Evolutionary conservation across 2,797 vertebrate genomes (phyloP).

Genomic region (Stomatorhinus walkeri): DNA sequence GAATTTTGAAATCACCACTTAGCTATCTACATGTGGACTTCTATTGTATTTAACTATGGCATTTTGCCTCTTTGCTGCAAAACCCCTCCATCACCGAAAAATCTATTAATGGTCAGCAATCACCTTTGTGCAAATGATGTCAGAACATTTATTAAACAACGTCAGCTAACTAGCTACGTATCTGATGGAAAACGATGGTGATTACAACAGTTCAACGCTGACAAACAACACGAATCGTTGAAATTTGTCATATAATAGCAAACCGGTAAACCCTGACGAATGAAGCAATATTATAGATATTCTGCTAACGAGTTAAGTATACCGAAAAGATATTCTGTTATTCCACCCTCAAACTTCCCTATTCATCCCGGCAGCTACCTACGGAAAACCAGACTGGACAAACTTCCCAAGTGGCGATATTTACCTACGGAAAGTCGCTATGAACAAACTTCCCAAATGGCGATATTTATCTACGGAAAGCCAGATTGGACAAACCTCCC

Average conservation of each 20-base stretch:
- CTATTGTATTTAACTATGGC: neutral
- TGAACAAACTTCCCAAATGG: neutral
- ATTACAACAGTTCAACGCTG: neutral
- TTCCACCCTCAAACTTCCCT: constrained; percentile 1
- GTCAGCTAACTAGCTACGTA: neutral
- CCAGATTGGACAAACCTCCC: neutral
- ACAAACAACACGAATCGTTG: neutral
- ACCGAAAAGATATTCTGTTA: neutral
- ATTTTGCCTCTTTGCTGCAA: neutral
- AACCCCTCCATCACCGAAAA: neutral
- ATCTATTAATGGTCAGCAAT: neutral
- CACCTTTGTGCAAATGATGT: neutral
- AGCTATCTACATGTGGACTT: neutral
- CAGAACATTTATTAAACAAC: constrained; percentile 29
- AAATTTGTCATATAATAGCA: neutral
- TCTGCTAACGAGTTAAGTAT: neutral
- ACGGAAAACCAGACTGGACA: neutral
- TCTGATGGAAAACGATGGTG: neutral
- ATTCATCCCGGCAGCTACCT: neutral
- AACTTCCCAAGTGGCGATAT: neutral
- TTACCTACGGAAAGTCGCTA: neutral
- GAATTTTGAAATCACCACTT: neutral
- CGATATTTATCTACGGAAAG: neutral
- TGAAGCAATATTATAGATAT: neutral
- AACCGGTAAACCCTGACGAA: neutral